These are phyloP conservation scores for Chunga burmeisteri DNA, from an alignment of 2,113 vertebrate genomes.

Conservation along the genomic window DNA sequence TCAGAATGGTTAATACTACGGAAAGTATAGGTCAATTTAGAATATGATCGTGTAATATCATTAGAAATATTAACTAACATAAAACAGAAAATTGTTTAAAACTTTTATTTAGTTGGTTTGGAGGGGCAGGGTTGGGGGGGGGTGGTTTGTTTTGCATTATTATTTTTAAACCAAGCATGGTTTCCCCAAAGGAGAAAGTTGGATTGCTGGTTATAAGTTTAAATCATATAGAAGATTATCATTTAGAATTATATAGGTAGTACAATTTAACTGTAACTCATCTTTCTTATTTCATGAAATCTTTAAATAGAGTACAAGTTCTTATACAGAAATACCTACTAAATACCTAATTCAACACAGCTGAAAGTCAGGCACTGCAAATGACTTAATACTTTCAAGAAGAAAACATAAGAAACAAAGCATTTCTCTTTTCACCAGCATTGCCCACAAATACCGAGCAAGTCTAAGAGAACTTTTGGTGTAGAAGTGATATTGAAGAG, in stretches of 20 bases:
- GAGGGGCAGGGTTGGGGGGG: background rate
- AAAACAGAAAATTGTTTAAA: background rate
- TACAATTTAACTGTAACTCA: background rate
- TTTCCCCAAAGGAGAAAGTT: background rate
- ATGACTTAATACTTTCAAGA: background rate
- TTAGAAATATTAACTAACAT: background rate
- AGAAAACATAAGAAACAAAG: background rate
- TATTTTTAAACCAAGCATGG: background rate
- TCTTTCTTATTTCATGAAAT: background rate
- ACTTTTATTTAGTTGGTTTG: background rate
- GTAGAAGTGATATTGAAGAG: background rate
- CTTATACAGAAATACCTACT: background rate
- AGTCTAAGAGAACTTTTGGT: background rate
- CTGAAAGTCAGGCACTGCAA: background rate
- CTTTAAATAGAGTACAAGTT: background rate
- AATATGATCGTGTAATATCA: rapidly evolving
- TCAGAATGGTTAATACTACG: background rate
- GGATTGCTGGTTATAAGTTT: background rate
- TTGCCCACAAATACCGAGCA: background rate
- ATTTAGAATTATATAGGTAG: background rate
- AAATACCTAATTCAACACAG: background rate
- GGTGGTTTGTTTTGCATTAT: background rate
- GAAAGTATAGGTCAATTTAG: background rate
- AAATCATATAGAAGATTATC: background rate
- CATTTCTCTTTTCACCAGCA: background rate